A percentile compares a stretch with the other conserved stretches of the same genome.
Conservation (phyloP, 2,888 invertebrate species). For the Lepidochrysops patricia region DNA sequence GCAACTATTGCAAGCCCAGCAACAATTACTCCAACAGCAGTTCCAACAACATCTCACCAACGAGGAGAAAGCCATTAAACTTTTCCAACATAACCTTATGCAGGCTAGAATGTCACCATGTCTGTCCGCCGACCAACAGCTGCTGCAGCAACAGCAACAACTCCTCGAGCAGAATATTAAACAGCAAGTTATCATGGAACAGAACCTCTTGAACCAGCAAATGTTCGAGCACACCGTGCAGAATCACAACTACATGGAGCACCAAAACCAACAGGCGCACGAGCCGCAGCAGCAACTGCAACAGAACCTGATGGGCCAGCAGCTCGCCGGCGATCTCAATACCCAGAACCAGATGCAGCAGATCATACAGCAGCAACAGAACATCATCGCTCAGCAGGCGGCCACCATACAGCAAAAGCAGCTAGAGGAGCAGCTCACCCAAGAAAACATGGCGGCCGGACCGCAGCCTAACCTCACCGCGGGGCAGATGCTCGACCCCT, state of each 20-base stretch:
- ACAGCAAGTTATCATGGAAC: slow-evolving; percentile 62
- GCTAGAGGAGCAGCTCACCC: slow-evolving; percentile 52
- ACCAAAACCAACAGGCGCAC: slow-evolving; percentile 47
- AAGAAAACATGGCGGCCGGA: slow-evolving; percentile 48
- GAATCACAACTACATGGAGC: slow-evolving; percentile 49
- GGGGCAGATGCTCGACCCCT: slow-evolving; percentile 64
- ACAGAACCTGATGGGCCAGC: slow-evolving; percentile 47
- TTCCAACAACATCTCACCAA: slow-evolving; percentile 69
- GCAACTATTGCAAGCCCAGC: slow-evolving; percentile 61
- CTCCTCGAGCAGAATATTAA: slow-evolving; percentile 50
- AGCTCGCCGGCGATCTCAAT: slow-evolving; percentile 49
- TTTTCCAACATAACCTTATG: slow-evolving; percentile 74
- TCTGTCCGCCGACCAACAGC: slow-evolving; percentile 42
- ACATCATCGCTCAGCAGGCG: slow-evolving; percentile 62
- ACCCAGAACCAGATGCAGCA: slow-evolving; percentile 70
- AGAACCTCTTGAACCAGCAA: slow-evolving; percentile 63
- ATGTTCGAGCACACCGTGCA: slow-evolving; percentile 58
- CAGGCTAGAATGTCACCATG: slow-evolving; percentile 64
- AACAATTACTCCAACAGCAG: slow-evolving; percentile 68
- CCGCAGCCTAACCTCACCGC: slow-evolving; percentile 53
- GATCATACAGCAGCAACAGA: slow-evolving; percentile 66
- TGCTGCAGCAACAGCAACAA: slow-evolving; percentile 47
- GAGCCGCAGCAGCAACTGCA: slow-evolving; percentile 53
- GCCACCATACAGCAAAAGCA: slow-evolving; percentile 66
- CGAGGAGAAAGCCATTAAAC: slow-evolving; percentile 71